A percentile compares a stretch with the other conserved stretches of the same genome.
These are phyloP conservation scores for Salpingus planirostris DNA, from an alignment of 2,888 invertebrate genomes.

Conservation along the genomic window DNA sequence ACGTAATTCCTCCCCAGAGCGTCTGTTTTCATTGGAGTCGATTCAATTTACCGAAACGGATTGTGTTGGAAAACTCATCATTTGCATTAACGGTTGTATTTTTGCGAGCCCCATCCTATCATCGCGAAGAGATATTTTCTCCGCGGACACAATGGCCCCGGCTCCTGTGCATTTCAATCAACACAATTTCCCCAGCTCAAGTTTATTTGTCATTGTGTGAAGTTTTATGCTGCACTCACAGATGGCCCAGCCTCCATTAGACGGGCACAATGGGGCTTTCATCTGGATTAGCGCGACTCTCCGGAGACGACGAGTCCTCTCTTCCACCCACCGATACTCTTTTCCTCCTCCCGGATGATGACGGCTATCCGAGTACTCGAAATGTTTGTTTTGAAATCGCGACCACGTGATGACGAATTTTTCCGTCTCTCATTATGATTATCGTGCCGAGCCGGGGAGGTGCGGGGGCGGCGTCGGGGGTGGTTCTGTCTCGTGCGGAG, in stretches of 20 bases:
- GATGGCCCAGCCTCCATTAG: constrained; percentile 31
- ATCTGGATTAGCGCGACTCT: constrained; percentile 33
- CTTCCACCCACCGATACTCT: too few species aligned
- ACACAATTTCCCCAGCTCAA: constrained; percentile 34
- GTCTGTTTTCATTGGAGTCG: constrained; percentile 15
- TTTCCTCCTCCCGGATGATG: too few species aligned
- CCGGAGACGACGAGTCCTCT: too few species aligned
- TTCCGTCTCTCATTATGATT: too few species aligned
- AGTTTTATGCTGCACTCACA: constrained; percentile 30
- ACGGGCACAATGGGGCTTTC: constrained; percentile 30
- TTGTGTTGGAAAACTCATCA: constrained; percentile 14
- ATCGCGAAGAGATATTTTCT: constrained; percentile 12
- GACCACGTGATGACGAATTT: too few species aligned
- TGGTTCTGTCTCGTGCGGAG: too few species aligned
- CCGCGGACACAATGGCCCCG: constrained; percentile 7
- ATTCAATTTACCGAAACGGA: constrained; percentile 17
- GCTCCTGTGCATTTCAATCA: constrained; percentile 35
- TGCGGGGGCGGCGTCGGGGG: too few species aligned
- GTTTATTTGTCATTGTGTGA: constrained; percentile 21
- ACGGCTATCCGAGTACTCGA: too few species aligned
- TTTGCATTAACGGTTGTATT: constrained; percentile 15
- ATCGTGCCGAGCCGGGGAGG: too few species aligned
- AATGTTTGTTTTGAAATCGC: too few species aligned
- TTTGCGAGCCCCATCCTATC: too few species aligned
- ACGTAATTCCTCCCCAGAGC: constrained; percentile 3